phyloP scores from a whole-genome alignment of 2,113 vertebrate species.

The Orthonyx spaldingii region DNA sequence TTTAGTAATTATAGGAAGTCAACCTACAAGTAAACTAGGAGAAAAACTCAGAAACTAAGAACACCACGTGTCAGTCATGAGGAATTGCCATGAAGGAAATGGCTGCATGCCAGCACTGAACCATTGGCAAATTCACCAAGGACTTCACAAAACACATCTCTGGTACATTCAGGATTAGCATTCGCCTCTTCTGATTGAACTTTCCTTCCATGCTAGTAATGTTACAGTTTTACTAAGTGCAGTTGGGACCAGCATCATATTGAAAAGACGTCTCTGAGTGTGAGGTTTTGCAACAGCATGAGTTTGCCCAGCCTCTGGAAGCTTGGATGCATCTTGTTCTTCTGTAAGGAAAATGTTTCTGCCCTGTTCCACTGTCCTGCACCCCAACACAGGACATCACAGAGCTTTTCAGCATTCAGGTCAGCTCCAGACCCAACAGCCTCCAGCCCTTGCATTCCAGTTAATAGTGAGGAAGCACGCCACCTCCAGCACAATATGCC shows the following conservation, averaged over 20 bases:
- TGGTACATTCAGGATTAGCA: background rate
- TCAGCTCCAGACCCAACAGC: background rate
- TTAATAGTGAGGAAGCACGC: background rate
- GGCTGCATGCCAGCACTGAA: background rate
- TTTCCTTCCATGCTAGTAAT: background rate
- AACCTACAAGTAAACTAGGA: background rate
- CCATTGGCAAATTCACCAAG: background rate
- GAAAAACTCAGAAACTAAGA: background rate
- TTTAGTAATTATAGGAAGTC: background rate
- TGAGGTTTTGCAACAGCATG: background rate
- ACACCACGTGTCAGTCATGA: rapidly evolving
- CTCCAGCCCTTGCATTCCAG: background rate
- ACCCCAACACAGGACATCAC: background rate
- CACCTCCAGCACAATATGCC: background rate
- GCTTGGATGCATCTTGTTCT: background rate
- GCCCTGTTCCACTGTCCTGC: background rate
- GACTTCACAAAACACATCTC: background rate
- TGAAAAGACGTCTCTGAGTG: background rate
- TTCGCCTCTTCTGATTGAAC: background rate
- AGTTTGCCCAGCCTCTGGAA: background rate
- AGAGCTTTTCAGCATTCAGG: background rate
- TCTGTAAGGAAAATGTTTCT: background rate
- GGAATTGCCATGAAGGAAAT: background rate
- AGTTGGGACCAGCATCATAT: rapidly evolving
- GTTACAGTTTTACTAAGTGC: background rate